Evolutionary conservation across 2,888 invertebrate species (phyloP), one percentile per base, ranked within the genome.

Genomic region (Drosophila prostipennis): DNA sequence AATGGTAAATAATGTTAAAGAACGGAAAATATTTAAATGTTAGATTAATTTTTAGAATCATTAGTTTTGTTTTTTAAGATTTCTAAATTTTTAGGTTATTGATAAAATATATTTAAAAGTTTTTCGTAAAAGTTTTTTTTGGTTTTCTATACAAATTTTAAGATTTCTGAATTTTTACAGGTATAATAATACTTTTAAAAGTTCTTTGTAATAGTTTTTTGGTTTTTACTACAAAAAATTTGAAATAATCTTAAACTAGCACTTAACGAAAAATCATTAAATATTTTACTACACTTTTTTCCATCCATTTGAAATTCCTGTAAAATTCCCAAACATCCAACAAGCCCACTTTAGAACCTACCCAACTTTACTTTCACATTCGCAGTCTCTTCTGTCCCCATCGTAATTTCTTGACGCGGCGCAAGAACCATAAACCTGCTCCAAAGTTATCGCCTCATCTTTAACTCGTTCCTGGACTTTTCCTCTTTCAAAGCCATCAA

Each of bases 401-500:
- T 7, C 16, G 29, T 10, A 11, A 19, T 36, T 51, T 37, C 37
- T 16, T n/a, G 26, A 26, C 1, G 57, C 19, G 19, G 26, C 26
- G 4, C 19, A 14, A 57, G 58, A 42, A 34, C 58, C 58, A 58
- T 57, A 58, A 58, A 58, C 59, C 58, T 58, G 58, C 40, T 42
- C 7, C 14, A 5, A 23, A 34, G 23, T 64, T 64, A 64, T 65
- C 61, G 39, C 39, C 61, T 16, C 14, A 58, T 58, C 58, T 64
- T 7, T 16, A 23, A 10, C 65, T 39, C 32, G 43, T 54, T 43
- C 43, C 13, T 54, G 43, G 43, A n/a, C 43, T 43, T 43, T 46
- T 48, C 48, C 29, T 6, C 39, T 37, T 63, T 63, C 48, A 39
- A 32, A 45, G 61, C 65, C 39, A 46, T 63, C 40, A 78, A 60